A percentile compares a stretch with the other conserved stretches of the same genome.
phyloP scores from a whole-genome alignment of 2,113 vertebrate genomes.

The Dipodomys stephensi region DNA sequence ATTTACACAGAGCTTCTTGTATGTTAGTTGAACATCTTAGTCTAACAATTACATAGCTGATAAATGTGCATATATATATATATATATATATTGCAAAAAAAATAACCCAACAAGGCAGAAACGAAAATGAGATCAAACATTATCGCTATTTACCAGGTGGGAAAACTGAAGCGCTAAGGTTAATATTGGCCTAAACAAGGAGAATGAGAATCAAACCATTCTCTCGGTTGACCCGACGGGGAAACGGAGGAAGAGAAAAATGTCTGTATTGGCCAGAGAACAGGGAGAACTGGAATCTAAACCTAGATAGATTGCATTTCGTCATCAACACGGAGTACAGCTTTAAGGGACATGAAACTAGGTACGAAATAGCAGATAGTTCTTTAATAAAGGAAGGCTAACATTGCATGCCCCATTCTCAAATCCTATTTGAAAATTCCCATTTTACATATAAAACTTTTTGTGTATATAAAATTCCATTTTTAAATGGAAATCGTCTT shows the following conservation, averaged over 20 bases:
- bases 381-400: not conserved
- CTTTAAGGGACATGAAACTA: not conserved
- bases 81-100: too few relatives aligned
- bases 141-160: not conserved
- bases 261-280: not conserved
- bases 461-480: too few relatives aligned
- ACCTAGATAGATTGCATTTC: accelerated
- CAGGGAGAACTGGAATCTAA: not conserved
- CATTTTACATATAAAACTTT: not conserved
- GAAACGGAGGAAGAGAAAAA: not conserved
- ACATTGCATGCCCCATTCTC: not conserved
- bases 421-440: not conserved
- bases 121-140: not conserved
- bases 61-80: not conserved
- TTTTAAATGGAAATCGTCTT: not conserved
- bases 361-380: not conserved
- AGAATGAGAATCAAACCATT: not conserved
- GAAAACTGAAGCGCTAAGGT: not conserved
- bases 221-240: not conserved
- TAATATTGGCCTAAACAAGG: too few relatives aligned
- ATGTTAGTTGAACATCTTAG: not conserved
- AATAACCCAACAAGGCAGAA: not conserved
- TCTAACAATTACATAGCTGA: not conserved
- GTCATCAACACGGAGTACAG: too few relatives aligned
- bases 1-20: not conserved